Base-by-base conservation (phyloP, 2,888 invertebrate genomes). In the Celastrina argiolus region DNA sequence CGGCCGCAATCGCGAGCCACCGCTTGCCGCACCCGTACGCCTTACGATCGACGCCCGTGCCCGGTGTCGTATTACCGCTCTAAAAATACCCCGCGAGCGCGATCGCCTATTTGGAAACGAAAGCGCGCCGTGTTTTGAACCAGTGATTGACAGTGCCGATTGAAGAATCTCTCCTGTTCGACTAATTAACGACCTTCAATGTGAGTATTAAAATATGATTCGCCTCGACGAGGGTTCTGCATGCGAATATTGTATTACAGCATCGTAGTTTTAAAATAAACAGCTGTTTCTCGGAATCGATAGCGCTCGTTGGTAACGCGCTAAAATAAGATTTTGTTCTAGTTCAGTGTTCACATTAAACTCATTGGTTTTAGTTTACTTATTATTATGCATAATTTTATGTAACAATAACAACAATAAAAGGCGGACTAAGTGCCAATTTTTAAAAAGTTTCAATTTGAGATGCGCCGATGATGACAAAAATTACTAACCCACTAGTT, bases 101-200 rank as follows among this genome's bases (percentile, higher is more conserved):
- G 85, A 86, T 86, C 87, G 87, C 90, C 90, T 87, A 90, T 90
- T 91, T 88, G 82, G 88, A 88, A 87, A 87, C 87, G 80, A 82
- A 84, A 83, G 82, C 86, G 84, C 87, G 84, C 81, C 87, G 85
- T 90, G 88, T 90, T 88, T 88, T 89, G 83, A 83, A 86, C 87
- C 88, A 88, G 90, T 91, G 90, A 89, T 91, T 90, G 88, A 88
- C 84, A 89, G 90, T 90, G 90, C 82, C 83, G 87, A 88, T 87
- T 88, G 88, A 85, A 87, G 88, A 87, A 81, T 78, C 78, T 78
- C 76, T 77, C 79, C 79, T 78, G 76, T 78, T 75, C 78, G 74
- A 75, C 82, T 74, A 78, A 75, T 72, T 74, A 78, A 74, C 77
- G 69, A 74, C 79, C 76, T 73, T 74, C 81, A 75, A 84, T 74